Conservation (phyloP, 2,797 vertebrate genomes). For the Sternotherus odoratus region DNA sequence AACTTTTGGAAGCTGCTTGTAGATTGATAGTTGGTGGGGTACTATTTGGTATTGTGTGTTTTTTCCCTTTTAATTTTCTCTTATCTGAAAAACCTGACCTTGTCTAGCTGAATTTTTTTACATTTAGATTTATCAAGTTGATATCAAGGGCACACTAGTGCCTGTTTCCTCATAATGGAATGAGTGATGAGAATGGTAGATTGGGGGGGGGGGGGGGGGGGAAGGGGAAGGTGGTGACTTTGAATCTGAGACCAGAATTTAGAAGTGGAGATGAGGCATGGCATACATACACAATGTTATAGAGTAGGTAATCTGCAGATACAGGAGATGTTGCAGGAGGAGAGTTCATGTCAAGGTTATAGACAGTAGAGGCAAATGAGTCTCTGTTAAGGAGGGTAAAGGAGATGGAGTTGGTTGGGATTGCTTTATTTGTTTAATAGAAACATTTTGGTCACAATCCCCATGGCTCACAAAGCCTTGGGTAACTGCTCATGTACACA, state of each 20-base stretch:
- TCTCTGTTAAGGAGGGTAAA: background rate
- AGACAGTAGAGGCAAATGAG: background rate
- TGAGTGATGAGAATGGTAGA: rapidly evolving
- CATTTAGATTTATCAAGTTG: background rate
- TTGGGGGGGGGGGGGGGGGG: too few relatives aligned
- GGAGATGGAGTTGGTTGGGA: background rate
- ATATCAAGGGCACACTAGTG: background rate
- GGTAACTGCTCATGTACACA: background rate
- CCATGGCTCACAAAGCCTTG: background rate
- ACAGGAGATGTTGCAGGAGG: background rate
- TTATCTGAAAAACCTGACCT: background rate
- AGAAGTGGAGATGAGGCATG: background rate
- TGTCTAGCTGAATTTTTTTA: background rate
- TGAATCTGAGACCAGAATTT: background rate
- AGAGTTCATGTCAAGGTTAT: background rate
- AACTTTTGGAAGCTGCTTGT: background rate
- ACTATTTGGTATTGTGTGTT: background rate
- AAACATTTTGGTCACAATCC: background rate
- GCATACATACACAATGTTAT: background rate
- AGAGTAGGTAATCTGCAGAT: background rate
- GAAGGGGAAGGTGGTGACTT: background rate
- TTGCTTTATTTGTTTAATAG: background rate
- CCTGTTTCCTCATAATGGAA: background rate
- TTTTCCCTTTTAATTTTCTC: background rate
- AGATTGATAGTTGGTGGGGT: background rate